These are phyloP conservation scores for Melozone crissalis DNA, from an alignment of 2,113 vertebrate genomes.

Conservation along the genomic window DNA sequence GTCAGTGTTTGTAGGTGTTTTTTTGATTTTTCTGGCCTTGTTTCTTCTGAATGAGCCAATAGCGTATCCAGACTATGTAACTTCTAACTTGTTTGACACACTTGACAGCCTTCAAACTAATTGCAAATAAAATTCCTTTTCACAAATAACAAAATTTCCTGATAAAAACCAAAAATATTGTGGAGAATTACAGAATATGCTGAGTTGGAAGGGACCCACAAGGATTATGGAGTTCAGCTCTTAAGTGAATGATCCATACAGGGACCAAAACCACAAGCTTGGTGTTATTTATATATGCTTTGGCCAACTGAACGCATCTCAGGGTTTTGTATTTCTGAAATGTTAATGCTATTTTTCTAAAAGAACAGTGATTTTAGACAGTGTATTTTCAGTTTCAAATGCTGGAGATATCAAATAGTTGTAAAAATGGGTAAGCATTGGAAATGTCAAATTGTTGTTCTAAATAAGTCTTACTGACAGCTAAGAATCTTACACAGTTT, in stretches of 20 bases:
- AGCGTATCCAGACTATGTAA: not conserved
- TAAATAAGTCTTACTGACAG: not conserved
- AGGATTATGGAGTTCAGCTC: not conserved
- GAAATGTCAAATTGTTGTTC: not conserved
- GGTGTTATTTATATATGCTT: not conserved
- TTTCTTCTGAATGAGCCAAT: not conserved
- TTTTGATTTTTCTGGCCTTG: not conserved
- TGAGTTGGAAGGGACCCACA: not conserved
- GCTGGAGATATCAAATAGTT: not conserved
- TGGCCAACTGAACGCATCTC: not conserved
- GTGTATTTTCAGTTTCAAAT: not conserved
- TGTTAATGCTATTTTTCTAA: not conserved
- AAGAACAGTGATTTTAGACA: not conserved
- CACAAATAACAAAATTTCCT: not conserved
- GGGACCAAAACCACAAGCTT: not conserved
- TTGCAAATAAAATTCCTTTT: not conserved
- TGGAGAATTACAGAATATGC: not conserved
- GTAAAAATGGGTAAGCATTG: not conserved
- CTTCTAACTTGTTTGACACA: not conserved
- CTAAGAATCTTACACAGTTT: not conserved
- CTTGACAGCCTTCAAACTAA: not conserved
- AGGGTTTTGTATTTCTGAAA: not conserved
- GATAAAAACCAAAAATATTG: not conserved
- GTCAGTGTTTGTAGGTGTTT: not conserved
- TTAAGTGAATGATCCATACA: not conserved